Conservation (phyloP, 2,113 vertebrate genomes). For the Xiphophorus hellerii region DNA sequence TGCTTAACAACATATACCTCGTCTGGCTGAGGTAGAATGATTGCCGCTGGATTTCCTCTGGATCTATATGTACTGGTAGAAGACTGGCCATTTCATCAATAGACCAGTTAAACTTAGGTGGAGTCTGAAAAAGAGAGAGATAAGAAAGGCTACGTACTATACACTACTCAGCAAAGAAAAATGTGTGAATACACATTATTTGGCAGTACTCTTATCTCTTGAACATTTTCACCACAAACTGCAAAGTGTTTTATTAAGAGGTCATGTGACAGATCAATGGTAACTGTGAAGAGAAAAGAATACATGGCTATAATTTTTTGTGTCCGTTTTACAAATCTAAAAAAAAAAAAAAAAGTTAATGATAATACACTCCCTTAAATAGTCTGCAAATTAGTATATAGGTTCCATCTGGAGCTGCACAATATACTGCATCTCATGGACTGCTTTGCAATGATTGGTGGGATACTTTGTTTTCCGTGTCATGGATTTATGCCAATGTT, state of each 20-base stretch:
- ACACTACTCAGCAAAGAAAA: background rate
- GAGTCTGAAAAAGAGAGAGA: conserved; percentile 82
- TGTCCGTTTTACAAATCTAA: background rate
- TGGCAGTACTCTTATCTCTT: too few species aligned
- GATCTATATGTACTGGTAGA: conserved; percentile 93
- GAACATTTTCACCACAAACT: background rate
- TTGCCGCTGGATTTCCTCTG: conserved; percentile 92
- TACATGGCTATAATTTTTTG: background rate
- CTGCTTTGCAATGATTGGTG: background rate
- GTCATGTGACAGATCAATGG: background rate
- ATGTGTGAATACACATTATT: too few species aligned
- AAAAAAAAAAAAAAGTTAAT: background rate
- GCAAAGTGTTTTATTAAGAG: background rate
- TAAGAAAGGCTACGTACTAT: background rate
- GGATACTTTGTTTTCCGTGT: too few species aligned
- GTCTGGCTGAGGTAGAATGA: conserved; percentile 90
- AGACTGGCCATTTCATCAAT: conserved; percentile 95
- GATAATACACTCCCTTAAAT: background rate
- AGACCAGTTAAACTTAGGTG: conserved; percentile 94
- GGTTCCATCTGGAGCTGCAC: background rate
- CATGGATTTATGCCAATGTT: too few species aligned
- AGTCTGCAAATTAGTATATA: background rate
- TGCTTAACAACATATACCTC: conserved; percentile 78
- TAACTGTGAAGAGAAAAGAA: background rate
- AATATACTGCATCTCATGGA: background rate